Evolutionary conservation across 1,140 invertebrate species (phyloP), one percentile per base, ranked within the genome.

Genomic region (Goniozus legneri): DNA sequence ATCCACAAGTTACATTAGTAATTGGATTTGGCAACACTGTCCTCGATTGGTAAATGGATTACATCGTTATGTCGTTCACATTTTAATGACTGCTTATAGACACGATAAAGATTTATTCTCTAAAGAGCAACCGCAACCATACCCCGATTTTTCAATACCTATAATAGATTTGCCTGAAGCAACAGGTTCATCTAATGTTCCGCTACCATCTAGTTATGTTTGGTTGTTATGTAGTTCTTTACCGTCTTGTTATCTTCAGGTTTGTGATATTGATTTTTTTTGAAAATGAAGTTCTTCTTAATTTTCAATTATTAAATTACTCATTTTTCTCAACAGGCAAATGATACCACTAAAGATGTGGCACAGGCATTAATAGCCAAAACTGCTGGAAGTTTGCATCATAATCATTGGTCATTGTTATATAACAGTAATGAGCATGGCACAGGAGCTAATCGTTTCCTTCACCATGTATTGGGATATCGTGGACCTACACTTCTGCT

Each of bases 371-470:
- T 76, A 8, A 65, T 72, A 48, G 43, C 60, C 7, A 73, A 66
- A 42, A 59, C 71, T 56, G 57, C 59, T 15, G 66, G 73, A n/a
- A 72, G 67, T 24, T 71, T 76, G 13, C 80, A 73, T 60, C 80
- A 80, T 8, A 87, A 85, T 24, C 89, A 92, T 74, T 96, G 92
- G 92, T 83, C 83, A 4, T 75, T 86, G 24, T 74, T 95, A 12
- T 96, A 95, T 73, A 84, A 86, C 56, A 91, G 89, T 38, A 80
- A 85, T 55, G 82, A 91, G 43, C 87, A 93, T 66, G 92, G 92
- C 2, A 71, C 91, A 6, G 91, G 90, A 16, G 81, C 86, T 22
- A 96, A 95, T 77, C 81, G 92, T 12, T 92, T 96, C 71, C 74
- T 88, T 60, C 88, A 92, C 64, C 92, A 95, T 72, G 87, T 94